Evolutionary conservation across 2,797 vertebrate genomes (phyloP).

Genomic region (Pantherophis alleghaniensis): DNA sequence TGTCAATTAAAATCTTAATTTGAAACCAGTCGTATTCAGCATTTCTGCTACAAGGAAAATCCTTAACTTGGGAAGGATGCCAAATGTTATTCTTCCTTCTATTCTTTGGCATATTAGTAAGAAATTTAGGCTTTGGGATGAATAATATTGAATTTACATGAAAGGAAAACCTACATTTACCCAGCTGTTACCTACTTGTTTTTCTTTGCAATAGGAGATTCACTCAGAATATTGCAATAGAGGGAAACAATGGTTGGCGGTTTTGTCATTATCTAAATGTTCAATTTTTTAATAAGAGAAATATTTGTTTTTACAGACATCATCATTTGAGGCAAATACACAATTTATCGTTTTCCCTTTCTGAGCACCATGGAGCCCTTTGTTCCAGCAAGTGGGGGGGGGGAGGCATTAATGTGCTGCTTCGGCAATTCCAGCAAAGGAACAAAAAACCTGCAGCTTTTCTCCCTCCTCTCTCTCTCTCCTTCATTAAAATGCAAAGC

Average conservation of each 20-base stretch:
- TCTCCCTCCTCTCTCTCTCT: background rate
- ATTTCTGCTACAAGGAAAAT: conserved; percentile 8
- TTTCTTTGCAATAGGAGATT: background rate
- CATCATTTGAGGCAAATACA: conserved; percentile 21
- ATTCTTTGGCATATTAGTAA: background rate
- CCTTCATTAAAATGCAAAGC: conserved; percentile 43
- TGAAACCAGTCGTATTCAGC: background rate
- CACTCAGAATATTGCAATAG: background rate
- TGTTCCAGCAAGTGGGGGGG: background rate
- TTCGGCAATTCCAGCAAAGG: background rate
- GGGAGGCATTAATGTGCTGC: background rate
- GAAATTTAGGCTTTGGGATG: background rate
- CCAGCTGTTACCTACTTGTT: background rate
- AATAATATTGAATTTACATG: background rate
- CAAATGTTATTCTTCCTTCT: background rate
- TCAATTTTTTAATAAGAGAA: background rate
- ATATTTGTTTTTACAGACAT: conserved; percentile 2
- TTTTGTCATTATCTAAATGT: background rate
- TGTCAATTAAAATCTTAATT: background rate
- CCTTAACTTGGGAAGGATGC: conserved; percentile 11
- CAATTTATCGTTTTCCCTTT: conserved; percentile 5
- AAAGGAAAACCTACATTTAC: background rate
- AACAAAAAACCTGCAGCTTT: background rate
- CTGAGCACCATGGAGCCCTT: background rate
- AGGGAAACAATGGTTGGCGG: background rate